Evolutionary conservation across 2,797 vertebrate species (phyloP).

Genomic region (Microcaecilia unicolor): DNA sequence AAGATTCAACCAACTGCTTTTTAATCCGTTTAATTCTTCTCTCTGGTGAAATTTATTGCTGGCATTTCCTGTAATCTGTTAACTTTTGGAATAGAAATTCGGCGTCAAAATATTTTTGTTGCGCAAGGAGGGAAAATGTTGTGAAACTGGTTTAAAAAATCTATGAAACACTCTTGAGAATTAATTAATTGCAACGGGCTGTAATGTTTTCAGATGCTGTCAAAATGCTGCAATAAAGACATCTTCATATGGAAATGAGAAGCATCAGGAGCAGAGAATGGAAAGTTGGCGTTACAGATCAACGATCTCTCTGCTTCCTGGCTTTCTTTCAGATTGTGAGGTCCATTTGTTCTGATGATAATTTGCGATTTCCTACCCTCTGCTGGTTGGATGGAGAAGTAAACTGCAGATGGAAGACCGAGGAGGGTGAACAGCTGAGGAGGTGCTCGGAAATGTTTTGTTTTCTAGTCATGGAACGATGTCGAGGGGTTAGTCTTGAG

Average conservation of each 20-base stretch:
- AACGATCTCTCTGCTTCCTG: constrained; percentile 10
- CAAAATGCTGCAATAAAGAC: too few relatives aligned
- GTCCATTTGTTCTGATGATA: neutral
- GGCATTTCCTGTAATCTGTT: neutral
- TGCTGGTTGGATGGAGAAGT: constrained; percentile 12
- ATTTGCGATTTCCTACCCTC: constrained; percentile 7
- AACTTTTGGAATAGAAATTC: neutral
- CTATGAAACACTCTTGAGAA: neutral
- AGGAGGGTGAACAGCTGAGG: too few relatives aligned
- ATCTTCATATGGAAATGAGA: too few relatives aligned
- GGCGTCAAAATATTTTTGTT: neutral
- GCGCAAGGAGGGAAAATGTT: neutral
- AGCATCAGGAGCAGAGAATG: too few relatives aligned
- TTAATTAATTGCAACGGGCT: neutral
- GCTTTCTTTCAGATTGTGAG: constrained; percentile 6
- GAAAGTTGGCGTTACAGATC: too few relatives aligned
- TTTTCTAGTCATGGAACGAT: rapidly evolving
- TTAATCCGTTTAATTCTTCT: too few relatives aligned
- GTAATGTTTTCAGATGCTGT: neutral
- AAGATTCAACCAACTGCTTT: too few relatives aligned
- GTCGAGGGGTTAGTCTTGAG: neutral
- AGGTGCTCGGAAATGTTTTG: neutral
- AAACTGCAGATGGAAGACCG: neutral
- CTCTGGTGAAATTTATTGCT: too few relatives aligned
- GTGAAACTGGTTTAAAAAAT: neutral